A percentile compares a stretch with the other conserved stretches of the same genome.
Conservation (phyloP, 2,888 invertebrate species). For the Parapristionchus giblindavisi region DNA sequence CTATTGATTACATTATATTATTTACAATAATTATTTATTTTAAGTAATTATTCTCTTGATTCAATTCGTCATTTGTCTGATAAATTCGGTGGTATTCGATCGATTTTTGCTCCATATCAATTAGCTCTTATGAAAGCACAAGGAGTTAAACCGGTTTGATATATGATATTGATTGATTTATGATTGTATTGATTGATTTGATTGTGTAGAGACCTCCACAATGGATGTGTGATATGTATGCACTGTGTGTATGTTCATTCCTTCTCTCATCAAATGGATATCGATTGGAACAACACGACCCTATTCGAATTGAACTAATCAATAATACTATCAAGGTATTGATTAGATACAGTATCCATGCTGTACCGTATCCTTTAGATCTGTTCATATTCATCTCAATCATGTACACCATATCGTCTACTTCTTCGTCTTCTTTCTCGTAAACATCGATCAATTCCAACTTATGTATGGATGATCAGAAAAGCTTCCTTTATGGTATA, state of each 20-base stretch:
- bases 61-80: neutral
- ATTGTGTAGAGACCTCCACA: slow-evolving; percentile 4
- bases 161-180: too few relatives aligned
- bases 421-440: neutral
- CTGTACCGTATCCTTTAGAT: neutral
- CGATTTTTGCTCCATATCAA: neutral
- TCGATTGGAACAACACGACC: neutral
- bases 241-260: neutral
- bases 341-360: neutral
- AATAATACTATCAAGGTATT: neutral
- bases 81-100: neutral
- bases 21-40: too few relatives aligned
- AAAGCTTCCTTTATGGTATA: neutral
- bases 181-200: too few relatives aligned
- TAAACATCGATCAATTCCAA: neutral
- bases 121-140: neutral
- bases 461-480: slow-evolving; percentile 6
- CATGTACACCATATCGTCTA: slow-evolving; percentile 11
- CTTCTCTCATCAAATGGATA: slow-evolving; percentile 19
- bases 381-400: slow-evolving; percentile 12
- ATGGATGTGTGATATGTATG: slow-evolving; percentile 8
- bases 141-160: neutral
- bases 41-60: too few relatives aligned
- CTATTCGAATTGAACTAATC: neutral
- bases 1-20: too few relatives aligned